Conservation (phyloP, 2,113 vertebrate species). For the Dolichallabes microphthalmus region DNA sequence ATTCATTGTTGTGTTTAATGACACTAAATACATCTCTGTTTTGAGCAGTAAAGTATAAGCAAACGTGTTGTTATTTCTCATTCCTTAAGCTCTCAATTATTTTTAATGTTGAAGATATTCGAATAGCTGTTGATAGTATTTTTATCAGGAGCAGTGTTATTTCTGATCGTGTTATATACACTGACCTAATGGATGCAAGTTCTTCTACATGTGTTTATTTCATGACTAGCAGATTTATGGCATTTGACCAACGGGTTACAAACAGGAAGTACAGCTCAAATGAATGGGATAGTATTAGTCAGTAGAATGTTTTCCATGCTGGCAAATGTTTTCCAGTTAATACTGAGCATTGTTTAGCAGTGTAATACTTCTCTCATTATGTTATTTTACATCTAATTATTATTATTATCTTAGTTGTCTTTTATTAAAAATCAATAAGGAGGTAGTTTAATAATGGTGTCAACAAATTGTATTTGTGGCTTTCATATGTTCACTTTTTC, state of each 20-base stretch:
- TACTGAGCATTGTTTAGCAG: too few relatives aligned
- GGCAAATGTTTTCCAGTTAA: not conserved
- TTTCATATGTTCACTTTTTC: slow-evolving; percentile 13
- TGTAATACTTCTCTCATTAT: not conserved
- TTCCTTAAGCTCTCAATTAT: not conserved
- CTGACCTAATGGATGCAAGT: not conserved
- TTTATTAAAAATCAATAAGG: not conserved
- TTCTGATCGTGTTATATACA: not conserved
- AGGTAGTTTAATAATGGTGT: not conserved
- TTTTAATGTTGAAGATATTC: not conserved
- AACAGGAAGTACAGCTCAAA: not conserved
- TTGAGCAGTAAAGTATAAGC: not conserved
- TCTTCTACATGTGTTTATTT: not conserved
- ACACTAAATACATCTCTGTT: not conserved
- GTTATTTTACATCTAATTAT: not conserved
- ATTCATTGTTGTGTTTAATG: too few relatives aligned
- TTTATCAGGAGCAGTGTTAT: not conserved
- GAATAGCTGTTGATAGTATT: not conserved
- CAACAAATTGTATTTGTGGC: not conserved
- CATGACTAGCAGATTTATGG: not conserved
- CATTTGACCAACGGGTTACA: not conserved
- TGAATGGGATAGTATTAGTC: not conserved
- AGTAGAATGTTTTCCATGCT: not conserved
- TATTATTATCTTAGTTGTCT: not conserved
- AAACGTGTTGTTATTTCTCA: not conserved